Conservation (phyloP, 1,140 invertebrate species). For the Druon quercuslanigerum region DNA sequence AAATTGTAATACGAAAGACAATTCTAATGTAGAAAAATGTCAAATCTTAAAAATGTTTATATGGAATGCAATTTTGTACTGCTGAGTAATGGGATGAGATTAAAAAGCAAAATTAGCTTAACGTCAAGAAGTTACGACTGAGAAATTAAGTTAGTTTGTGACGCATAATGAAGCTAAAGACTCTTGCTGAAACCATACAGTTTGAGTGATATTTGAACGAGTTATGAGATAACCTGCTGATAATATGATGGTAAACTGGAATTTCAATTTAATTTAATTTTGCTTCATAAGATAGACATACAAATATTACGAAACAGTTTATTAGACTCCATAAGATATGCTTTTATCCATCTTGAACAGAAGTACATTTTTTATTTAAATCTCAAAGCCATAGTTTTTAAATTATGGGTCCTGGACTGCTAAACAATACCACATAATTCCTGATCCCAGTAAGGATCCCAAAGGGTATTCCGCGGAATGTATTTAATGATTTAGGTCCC, state of each 20-base stretch:
- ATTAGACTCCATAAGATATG: background rate
- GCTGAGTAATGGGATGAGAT: no score
- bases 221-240: slow-evolving; percentile 27
- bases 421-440: slow-evolving; percentile 11
- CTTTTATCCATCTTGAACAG: background rate
- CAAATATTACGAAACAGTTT: background rate
- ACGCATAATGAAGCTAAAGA: background rate
- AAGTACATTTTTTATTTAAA: background rate
- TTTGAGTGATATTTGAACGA: slow-evolving; percentile 25
- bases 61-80: no score
- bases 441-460: background rate
- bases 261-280: slow-evolving; percentile 15
- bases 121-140: background rate
- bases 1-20: background rate
- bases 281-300: background rate
- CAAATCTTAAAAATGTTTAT: background rate
- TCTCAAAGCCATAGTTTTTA: background rate
- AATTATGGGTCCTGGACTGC: background rate
- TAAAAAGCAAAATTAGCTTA: background rate
- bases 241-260: slow-evolving; percentile 25
- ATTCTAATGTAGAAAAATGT: slow-evolving; percentile 1
- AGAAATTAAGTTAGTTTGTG: slow-evolving; percentile 12
- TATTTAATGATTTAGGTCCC: slow-evolving; percentile 1
- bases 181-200: slow-evolving; percentile 8
- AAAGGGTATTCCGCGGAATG: slow-evolving; percentile 1